phyloP scores from a whole-genome alignment of 2,113 vertebrate genomes.

The Seriola quinqueradiata region DNA sequence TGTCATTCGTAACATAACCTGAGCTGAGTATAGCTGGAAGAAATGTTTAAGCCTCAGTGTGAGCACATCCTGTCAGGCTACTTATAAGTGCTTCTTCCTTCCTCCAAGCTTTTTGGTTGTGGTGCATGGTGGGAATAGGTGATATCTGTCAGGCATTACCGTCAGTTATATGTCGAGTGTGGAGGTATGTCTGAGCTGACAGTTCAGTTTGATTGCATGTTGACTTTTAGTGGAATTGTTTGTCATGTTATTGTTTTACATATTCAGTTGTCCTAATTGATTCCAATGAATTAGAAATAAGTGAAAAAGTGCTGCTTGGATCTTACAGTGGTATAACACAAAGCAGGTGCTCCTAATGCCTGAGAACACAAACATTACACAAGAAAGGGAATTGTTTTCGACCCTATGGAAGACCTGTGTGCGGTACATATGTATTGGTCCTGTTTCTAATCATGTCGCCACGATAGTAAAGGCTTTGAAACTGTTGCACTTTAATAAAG shows the following conservation, averaged over 20 bases:
- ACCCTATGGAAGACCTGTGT: background rate
- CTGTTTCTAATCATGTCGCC: background rate
- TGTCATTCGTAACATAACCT: background rate
- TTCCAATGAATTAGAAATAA: background rate
- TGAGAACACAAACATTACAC: background rate
- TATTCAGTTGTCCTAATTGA: background rate
- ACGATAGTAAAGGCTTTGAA: background rate
- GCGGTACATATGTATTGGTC: background rate
- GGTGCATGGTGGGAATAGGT: background rate
- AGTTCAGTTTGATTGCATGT: background rate
- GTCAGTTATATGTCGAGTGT: too few species aligned
- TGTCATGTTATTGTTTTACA: background rate
- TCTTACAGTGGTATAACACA: background rate
- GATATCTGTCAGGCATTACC: background rate
- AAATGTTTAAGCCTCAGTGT: background rate
- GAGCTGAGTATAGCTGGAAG: background rate
- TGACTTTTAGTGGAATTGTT: background rate
- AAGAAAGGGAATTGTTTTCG: background rate
- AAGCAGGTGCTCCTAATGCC: background rate
- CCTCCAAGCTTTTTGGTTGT: background rate
- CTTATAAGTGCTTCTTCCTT: background rate
- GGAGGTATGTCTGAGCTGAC: too few species aligned
- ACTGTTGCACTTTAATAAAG: background rate
- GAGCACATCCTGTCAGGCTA: background rate
- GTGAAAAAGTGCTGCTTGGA: background rate